Base-by-base conservation (phyloP, 2,113 vertebrate species). In the Lutjanus erythropterus region DNA sequence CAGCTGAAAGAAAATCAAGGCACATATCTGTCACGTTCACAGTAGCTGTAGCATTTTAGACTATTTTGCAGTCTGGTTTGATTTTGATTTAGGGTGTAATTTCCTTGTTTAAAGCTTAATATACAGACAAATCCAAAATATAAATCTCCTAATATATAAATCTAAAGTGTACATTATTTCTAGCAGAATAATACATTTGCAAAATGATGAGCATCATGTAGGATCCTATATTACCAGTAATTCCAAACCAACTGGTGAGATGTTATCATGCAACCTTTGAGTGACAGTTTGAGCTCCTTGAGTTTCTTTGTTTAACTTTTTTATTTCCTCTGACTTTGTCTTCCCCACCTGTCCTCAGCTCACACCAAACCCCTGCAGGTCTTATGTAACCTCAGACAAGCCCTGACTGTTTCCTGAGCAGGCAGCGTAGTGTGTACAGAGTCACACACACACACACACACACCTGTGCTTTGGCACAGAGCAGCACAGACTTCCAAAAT, bases 361-460 rank as follows among this genome's bases (percentile, higher is more conserved):
- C 75, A 39, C 65, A 71, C 53, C 49, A 75, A 75, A 80, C 61
- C 70, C 73, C 62, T 53, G 52, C 41, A 83, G 78, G 21, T 50
- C 50, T 80, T 85, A 76, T 83, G 68, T 78, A 85, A 79, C 82
- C 52, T 71, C 77, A 42, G 55, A 78, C 55, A 83, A 39, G 53
- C 71, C 21, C 56, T 33, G 39, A 37, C 73, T 55, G 19, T 68
- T 59, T 76, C 31, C 62, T 56, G 25, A 67, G 47, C 68, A 49
- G 21, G 33, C 56, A 58, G n/a, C 25, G 11, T 9, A 64, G 33
- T 61, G 25, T 49, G 6, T 4, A 9, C 19, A n/a, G n/a, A n/a
- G n/a, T n/a, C 49, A 62, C 6, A 35, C 11, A 47, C 31, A 66
- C 41, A 49, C 50, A 53, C 25, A n/a, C 62, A 59, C 19, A 55